Percentiles rank a stretch among this genome's conserved stretches.
Conservation (phyloP, 2,113 vertebrate species). For the Phyllostomus hastatus region DNA sequence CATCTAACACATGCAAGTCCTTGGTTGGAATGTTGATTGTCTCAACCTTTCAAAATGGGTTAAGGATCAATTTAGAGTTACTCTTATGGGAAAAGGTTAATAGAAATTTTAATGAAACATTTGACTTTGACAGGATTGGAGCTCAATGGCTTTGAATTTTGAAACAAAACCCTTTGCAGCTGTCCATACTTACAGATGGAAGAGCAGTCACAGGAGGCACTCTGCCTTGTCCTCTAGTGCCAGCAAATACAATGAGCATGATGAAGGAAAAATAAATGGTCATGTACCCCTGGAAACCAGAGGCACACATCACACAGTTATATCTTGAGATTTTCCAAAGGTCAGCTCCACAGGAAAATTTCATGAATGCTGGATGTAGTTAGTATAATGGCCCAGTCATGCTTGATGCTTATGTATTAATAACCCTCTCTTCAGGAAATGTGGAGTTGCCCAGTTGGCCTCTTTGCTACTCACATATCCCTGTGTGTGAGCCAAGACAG, state of each 20-base stretch:
- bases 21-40: neutral
- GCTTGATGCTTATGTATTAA: neutral
- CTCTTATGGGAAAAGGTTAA: neutral
- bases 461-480: neutral
- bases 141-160: conserved; percentile 7
- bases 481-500: neutral
- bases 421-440: neutral
- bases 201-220: neutral
- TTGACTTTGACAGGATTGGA: neutral
- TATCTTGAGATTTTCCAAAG: neutral
- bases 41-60: neutral
- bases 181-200: neutral
- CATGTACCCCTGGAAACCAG: neutral
- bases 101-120: conserved; percentile 27
- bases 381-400: neutral
- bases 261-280: neutral
- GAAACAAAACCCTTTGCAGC: neutral
- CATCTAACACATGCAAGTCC: neutral
- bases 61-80: conserved; percentile 10
- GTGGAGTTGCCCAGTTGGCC: neutral
- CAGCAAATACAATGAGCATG: neutral
- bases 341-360: neutral
- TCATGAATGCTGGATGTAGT: neutral
- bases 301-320: neutral
- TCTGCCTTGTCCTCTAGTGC: neutral